Base-by-base conservation (phyloP, 2,797 vertebrate species). In the Sebastes glaucus region DNA sequence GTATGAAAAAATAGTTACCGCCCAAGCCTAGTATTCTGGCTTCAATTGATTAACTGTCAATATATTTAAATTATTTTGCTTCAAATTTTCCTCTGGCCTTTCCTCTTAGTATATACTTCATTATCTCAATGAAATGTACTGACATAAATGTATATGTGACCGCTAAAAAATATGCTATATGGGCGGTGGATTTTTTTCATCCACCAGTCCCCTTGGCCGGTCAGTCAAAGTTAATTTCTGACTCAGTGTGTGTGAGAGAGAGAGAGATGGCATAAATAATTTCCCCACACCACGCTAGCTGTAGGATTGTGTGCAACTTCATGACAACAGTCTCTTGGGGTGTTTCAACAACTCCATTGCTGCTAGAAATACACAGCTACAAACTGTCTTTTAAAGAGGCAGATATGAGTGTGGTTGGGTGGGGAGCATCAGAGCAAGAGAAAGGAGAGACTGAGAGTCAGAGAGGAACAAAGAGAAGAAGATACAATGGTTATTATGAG, bases 401-500 rank as follows among this genome's bases (percentile, higher is more conserved):
- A 53, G 22, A 42, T 66, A 10, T 11, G 9, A 46, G 62, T 13
- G 42, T 3, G 42, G 42, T 7, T 30, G 61, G 53, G 20, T 49
- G 63, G 35, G 14, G 53, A 74, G 74, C 67, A 77, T n/a, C 64
- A 63, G 74, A 82, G 11, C 25, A 22, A 9, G 32, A 30, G 55
- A 13, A 52, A 38, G 38, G 25, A 65, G 70, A 71, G 35, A 68
- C 61, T 35, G 33, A 63, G 52, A 77, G 66, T 63, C 18, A 14
- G 57, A 1, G 53, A 42, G 28, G 53, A 67, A 30, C 53, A 71
- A 64, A 74, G 77, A 61, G 60, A 71, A 57, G 72, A 68, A 38
- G 73, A 60, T 62, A 38, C 16, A 14, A 49, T 30, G 63, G 85
- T 89, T 89, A 85, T 91, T 87, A 81, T 69, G 87, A 74, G 82